Conservation (phyloP, 2,113 vertebrate genomes). For the Dromas ardeola region DNA sequence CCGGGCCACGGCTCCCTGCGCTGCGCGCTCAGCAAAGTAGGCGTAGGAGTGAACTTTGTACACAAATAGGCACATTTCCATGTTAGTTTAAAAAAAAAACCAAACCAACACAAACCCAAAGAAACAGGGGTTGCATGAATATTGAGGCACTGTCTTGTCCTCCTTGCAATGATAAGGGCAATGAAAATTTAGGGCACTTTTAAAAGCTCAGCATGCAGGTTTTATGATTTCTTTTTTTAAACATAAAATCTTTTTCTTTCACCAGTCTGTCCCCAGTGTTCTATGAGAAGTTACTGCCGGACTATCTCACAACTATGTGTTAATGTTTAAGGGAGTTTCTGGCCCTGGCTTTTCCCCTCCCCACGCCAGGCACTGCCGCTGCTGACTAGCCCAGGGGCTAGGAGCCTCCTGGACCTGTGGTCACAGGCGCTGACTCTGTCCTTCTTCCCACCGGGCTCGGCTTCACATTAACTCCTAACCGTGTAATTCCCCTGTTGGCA, state of each 20-base stretch:
- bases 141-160: background rate
- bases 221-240: background rate
- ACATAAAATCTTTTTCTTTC: background rate
- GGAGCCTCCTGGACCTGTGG: background rate
- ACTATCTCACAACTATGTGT: background rate
- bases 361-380: rapidly evolving
- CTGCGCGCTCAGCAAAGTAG: background rate
- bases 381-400: rapidly evolving
- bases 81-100: background rate
- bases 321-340: background rate
- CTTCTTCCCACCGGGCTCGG: background rate
- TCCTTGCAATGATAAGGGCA: rapidly evolving
- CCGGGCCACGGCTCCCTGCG: background rate
- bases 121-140: background rate
- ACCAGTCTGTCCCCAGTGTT: background rate
- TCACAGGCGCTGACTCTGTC: background rate
- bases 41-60: background rate
- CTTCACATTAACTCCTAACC: background rate
- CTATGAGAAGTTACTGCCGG: background rate
- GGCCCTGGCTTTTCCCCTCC: no score
- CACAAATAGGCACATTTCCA: background rate
- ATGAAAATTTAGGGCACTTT: background rate
- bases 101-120: no score
- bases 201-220: background rate
- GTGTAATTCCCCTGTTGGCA: background rate